Conservation (phyloP, 2,888 invertebrate species). For the Stenolophus ochropezus region DNA sequence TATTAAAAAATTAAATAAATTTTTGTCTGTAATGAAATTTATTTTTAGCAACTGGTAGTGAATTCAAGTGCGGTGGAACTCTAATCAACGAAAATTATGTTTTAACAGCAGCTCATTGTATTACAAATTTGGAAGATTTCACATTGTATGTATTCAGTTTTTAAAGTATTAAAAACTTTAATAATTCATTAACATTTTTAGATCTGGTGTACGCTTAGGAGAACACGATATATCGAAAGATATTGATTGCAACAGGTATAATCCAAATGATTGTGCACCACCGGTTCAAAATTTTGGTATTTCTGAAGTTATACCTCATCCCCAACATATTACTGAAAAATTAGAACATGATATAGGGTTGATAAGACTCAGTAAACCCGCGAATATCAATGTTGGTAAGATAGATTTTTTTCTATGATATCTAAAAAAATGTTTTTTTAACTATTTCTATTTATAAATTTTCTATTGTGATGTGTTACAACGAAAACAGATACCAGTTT, state of each 20-base stretch:
- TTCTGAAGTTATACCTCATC: constrained; percentile 74
- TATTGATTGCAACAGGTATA: constrained; percentile 71
- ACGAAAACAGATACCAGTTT: too few species aligned
- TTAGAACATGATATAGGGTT: constrained; percentile 77
- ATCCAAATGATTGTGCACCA: constrained; percentile 70
- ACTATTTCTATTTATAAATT: too few species aligned
- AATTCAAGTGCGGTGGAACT: constrained; percentile 73
- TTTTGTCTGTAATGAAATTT: constrained; percentile 6
- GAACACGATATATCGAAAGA: constrained; percentile 75
- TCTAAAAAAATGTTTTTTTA: too few species aligned
- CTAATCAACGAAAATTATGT: constrained; percentile 76
- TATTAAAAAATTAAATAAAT: constrained; percentile 1
- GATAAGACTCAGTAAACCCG: constrained; percentile 4
- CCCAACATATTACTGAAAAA: constrained; percentile 73
- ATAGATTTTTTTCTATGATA: too few species aligned
- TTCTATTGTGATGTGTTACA: too few species aligned
- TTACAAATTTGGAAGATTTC: constrained; percentile 67
- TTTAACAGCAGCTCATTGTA: constrained; percentile 78
- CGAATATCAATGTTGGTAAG: not conserved
- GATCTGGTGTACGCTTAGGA: constrained; percentile 79
- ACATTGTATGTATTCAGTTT: constrained; percentile 67
- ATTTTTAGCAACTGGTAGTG: constrained; percentile 66
- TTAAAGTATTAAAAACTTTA: too few species aligned
- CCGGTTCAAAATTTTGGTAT: constrained; percentile 75
- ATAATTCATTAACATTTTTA: too few species aligned